Evolutionary conservation across 1,140 invertebrate species (phyloP).

Genomic region (Acyrthosiphon pisum): DNA sequence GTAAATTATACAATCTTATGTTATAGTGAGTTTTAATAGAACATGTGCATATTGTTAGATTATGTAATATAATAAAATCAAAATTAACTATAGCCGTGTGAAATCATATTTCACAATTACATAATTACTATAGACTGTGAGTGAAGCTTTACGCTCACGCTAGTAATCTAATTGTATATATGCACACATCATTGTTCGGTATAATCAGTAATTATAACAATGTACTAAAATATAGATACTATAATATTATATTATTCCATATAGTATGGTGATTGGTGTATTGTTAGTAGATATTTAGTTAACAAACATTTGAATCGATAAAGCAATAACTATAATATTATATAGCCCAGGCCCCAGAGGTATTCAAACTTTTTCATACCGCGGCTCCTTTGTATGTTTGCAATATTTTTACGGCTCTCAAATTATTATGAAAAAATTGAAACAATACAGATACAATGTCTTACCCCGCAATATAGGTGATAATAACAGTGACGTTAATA

Average conservation of each 20-base stretch:
- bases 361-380: no score
- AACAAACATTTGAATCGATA: not conserved
- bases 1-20: not conserved
- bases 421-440: no score
- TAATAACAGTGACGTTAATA: no score
- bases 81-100: not conserved
- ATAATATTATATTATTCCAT: not conserved
- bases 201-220: not conserved
- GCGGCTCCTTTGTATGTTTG: no score
- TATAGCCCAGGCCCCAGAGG: not conserved
- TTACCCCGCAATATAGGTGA: no score
- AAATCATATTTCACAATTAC: no score
- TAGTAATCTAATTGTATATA: not conserved
- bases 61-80: not conserved
- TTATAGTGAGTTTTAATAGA: not conserved
- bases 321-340: not conserved
- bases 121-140: not conserved
- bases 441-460: no score
- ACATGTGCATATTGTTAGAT: not conserved
- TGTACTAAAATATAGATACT: no score
- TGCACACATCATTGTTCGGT: not conserved
- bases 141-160: not conserved
- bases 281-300: not conserved
- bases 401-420: no score
- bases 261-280: not conserved